Conservation (phyloP, 2,113 vertebrate genomes). For the Tragelaphus imberbis region DNA sequence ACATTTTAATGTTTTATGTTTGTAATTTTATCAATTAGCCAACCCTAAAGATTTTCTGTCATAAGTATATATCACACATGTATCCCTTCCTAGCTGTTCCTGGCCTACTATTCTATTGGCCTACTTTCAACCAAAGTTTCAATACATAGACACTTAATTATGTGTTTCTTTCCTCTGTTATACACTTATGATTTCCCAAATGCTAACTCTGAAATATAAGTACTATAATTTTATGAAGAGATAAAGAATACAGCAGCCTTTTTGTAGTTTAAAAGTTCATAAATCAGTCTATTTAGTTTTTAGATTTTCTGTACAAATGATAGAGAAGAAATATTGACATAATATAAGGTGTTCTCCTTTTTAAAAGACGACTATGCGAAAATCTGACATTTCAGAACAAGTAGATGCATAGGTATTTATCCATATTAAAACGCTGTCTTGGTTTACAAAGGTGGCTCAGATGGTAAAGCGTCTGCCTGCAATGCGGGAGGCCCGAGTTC, state of each 20-base stretch:
- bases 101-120: neutral
- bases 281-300: neutral
- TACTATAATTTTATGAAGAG: neutral
- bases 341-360: neutral
- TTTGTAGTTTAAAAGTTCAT: neutral
- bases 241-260: neutral
- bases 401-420: neutral
- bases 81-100: neutral
- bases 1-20: neutral
- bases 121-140: neutral
- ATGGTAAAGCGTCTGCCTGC: neutral
- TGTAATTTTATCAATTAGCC: neutral
- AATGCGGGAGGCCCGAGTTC: fast-evolving
- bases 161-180: neutral
- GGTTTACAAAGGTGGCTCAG: neutral
- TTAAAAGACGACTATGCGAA: neutral
- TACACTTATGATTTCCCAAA: neutral
- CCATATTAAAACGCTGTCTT: neutral
- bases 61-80: neutral
- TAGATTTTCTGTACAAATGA: neutral
- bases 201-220: neutral
- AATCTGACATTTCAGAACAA: neutral
- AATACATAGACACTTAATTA: neutral
- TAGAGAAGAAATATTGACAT: neutral
- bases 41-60: neutral